phyloP scores from a whole-genome alignment of 2,797 vertebrate species.

The Gallinago nigripennis region DNA sequence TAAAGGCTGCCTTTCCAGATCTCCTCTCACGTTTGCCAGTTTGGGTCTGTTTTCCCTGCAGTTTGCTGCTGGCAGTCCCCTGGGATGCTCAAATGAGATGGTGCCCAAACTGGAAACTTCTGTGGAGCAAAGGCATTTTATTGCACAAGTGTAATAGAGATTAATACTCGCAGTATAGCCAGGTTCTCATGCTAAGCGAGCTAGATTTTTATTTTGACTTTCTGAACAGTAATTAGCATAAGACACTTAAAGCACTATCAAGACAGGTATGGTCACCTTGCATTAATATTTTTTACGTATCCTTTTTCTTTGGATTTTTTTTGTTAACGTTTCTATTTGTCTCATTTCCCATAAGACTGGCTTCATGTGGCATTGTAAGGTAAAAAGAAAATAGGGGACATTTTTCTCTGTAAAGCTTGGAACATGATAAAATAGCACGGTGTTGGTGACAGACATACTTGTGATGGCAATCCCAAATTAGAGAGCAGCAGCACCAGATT shows the following conservation, averaged over 20 bases:
- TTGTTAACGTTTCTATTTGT: not conserved
- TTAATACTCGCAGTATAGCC: not conserved
- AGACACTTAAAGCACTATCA: not conserved
- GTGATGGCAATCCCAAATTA: not conserved
- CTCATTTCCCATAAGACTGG: not conserved
- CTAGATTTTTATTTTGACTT: not conserved
- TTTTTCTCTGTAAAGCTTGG: not conserved
- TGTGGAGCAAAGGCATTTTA: not conserved
- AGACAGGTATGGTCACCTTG: not conserved
- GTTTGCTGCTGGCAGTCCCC: not conserved
- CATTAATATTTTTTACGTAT: not conserved
- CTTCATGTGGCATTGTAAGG: not conserved
- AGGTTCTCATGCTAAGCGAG: not conserved
- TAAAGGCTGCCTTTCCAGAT: not conserved
- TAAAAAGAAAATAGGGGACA: not conserved
- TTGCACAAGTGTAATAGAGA: not conserved
- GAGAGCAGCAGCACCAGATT: not conserved
- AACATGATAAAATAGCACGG: accelerated
- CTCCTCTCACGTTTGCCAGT: not conserved
- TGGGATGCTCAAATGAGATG: not conserved
- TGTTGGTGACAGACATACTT: not conserved
- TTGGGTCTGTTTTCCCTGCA: not conserved
- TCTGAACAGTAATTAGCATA: not conserved
- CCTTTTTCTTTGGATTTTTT: not conserved
- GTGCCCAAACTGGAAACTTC: not conserved